Evolutionary conservation across 2,113 vertebrate species (phyloP).

Genomic region (Neogale vison): DNA sequence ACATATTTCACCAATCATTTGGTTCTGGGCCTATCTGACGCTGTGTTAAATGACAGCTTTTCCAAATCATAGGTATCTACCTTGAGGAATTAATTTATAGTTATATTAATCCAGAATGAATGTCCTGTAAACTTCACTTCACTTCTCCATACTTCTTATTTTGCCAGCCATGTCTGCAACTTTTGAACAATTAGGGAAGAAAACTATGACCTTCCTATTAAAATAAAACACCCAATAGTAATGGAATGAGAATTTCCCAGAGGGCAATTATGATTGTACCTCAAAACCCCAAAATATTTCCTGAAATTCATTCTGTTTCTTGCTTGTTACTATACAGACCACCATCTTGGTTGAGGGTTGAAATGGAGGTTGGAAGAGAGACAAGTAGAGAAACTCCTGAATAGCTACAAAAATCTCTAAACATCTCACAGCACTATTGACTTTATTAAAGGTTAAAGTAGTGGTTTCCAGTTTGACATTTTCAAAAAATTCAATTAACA

Average conservation of each 20-base stretch:
- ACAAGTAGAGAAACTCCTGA: not conserved
- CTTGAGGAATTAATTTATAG: slow-evolving; percentile 5
- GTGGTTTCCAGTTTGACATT: not conserved
- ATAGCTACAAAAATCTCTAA: not conserved
- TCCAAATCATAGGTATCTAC: not conserved
- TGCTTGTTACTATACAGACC: not conserved
- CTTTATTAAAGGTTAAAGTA: not conserved
- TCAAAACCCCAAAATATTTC: not conserved
- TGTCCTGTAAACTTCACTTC: not conserved
- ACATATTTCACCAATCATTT: not conserved
- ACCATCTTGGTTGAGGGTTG: not conserved
- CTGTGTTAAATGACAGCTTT: slow-evolving; percentile 8
- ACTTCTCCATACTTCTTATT: not conserved
- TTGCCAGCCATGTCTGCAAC: not conserved
- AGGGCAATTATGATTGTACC: not conserved
- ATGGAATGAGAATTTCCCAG: not conserved
- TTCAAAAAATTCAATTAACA: not conserved
- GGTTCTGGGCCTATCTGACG: not conserved
- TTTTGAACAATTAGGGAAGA: not conserved
- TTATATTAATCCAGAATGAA: slow-evolving; percentile 22
- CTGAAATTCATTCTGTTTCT: slow-evolving; percentile 36
- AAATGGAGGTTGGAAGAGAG: not conserved
- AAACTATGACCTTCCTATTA: not conserved
- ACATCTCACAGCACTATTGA: not conserved
- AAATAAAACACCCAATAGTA: slow-evolving; percentile 1